Evolutionary conservation across 2,888 invertebrate genomes (phyloP), one percentile per base, ranked within the genome.

Genomic region (Coelopa pilipes): DNA sequence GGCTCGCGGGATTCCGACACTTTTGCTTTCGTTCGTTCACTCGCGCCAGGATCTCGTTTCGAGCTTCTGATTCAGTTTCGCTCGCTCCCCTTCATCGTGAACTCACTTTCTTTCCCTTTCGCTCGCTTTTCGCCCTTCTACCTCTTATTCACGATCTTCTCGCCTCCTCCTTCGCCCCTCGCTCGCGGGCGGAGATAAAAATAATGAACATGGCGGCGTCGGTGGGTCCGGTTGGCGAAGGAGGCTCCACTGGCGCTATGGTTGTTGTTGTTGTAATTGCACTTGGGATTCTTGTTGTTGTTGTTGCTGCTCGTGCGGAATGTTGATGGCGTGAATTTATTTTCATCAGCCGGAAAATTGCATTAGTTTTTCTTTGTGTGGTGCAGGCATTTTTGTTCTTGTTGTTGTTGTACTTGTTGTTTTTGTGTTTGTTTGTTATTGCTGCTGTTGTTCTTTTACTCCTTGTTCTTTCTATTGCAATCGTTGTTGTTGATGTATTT

Each of bases 311-410:
- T 70, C 60, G 59, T 66, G 68, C 73, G 74, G 75, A 75, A 76
- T 77, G 76, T 77, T 77, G 75, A 75, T 77, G 78, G 75, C 77
- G 76, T 77, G 79, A 80, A 80, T 80, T 79, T 79, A 79, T 80
- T 78, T 79, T 77, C 79, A 79, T 80, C 80, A 77, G 76, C 65
- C 55, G 77, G 74, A 76, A 79, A 79, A 77, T 78, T 79, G 75
- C 76, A 79, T 77, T 76, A 75, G 76, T 67, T 70, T 72, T 72
- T 73, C 65, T 75, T 60, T 66, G 34, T 65, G 49, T 47, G 63
- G 21, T 49, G 55, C 2, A 7, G 34, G 63, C n/a, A 70, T 70
- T 72, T 59, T 68, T 53, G 55, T 68, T 55, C 11, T 46, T 68
- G 24, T n/a, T 53, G 17, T 55, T 62, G 34, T 72, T 65, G 59